These are phyloP conservation scores for Margaritifera margaritifera DNA, from an alignment of 2,888 invertebrate species.

Conservation along the genomic window DNA sequence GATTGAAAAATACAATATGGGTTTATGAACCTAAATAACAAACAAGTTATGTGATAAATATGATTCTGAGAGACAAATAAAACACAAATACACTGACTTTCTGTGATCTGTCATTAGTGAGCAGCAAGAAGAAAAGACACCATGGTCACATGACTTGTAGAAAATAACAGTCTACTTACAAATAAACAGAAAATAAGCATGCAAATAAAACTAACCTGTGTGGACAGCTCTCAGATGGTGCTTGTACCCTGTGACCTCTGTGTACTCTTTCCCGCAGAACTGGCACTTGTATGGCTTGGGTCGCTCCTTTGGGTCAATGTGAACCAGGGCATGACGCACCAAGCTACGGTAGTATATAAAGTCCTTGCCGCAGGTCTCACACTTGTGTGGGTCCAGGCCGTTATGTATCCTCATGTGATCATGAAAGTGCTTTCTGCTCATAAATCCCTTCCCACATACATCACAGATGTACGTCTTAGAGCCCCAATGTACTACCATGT, in stretches of 20 bases:
- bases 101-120: too few relatives aligned
- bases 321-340: slow-evolving; percentile 30
- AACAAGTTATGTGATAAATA: too few relatives aligned
- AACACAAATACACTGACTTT: too few relatives aligned
- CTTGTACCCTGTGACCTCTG: slow-evolving; percentile 42
- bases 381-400: slow-evolving; percentile 34
- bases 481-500: slow-evolving; percentile 39
- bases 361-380: slow-evolving; percentile 38
- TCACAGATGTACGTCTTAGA: slow-evolving; percentile 38
- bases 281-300: slow-evolving; percentile 40
- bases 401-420: slow-evolving; percentile 40
- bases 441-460: slow-evolving; percentile 41
- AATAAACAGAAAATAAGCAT: background rate
- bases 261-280: slow-evolving; percentile 42
- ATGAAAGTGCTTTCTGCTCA: slow-evolving; percentile 39
- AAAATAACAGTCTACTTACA: too few relatives aligned
- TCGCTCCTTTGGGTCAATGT: slow-evolving; percentile 33
- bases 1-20: too few relatives aligned
- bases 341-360: slow-evolving; percentile 42
- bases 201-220: slow-evolving; percentile 23
- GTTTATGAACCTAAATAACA: too few relatives aligned
- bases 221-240: slow-evolving; percentile 39
- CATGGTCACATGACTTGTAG: too few relatives aligned
- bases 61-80: too few relatives aligned
- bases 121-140: too few relatives aligned